These are phyloP conservation scores for Ischnus inquisitorius DNA, from an alignment of 2,888 invertebrate genomes.

Conservation along the genomic window DNA sequence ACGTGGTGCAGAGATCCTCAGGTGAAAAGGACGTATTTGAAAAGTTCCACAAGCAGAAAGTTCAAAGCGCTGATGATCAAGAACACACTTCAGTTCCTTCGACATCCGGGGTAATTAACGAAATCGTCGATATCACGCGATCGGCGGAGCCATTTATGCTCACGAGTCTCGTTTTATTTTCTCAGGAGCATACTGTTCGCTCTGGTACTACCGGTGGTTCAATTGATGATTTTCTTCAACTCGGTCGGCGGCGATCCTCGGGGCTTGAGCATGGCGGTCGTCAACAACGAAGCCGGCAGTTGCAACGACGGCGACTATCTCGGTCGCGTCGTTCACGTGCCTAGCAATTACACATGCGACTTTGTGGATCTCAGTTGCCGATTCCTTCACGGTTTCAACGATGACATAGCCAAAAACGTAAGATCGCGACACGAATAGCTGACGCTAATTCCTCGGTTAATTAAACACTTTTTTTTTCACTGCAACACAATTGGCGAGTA, in stretches of 20 bases:
- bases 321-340: conserved; percentile 84
- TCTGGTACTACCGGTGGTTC: conserved; percentile 92
- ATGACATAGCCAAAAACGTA: conserved; percentile 87
- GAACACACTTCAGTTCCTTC: conserved; percentile 89
- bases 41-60: conserved; percentile 72
- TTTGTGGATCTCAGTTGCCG: conserved; percentile 88
- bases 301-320: conserved; percentile 84
- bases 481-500: too few relatives aligned
- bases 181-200: conserved; percentile 93
- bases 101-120: conserved; percentile 90
- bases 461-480: too few relatives aligned
- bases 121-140: neutral
- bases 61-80: conserved; percentile 90
- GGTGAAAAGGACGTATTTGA: conserved; percentile 14
- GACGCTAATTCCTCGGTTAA: too few relatives aligned
- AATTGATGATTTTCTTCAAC: conserved; percentile 92
- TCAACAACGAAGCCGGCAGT: conserved; percentile 91
- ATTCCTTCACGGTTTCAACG: conserved; percentile 88
- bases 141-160: too few relatives aligned
- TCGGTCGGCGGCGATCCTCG: conserved; percentile 93
- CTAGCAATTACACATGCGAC: conserved; percentile 85
- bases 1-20: conserved; percentile 44
- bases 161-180: neutral
- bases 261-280: conserved; percentile 91
- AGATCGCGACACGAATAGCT: neutral